Base-by-base conservation (phyloP, 2,888 invertebrate species). In the Synanthedon andrenaeformis region DNA sequence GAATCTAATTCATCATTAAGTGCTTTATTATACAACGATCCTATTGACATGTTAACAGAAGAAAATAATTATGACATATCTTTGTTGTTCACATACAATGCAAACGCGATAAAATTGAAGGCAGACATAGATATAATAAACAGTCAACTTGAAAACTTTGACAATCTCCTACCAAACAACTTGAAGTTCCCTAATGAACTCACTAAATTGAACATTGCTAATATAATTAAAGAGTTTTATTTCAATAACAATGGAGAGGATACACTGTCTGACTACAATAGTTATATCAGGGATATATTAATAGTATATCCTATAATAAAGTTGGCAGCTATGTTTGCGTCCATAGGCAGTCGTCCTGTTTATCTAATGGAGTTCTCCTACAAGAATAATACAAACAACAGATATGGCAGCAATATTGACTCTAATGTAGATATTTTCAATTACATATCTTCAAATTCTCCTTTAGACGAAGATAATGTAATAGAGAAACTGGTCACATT, bases 221-320 rank as follows among this genome's bases (percentile, higher is more conserved):
- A 70, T 51, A 57, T 78, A n/a, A 71, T 81, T 0, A 81, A 76
- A 58, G 69, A 75, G 3, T 78, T 76, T 60, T 87, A 86, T 57
- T 78, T 85, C 11, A 17, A 23, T 23, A 35, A 10, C 11, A 45
- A 48, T 11, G 35, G 17, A 8, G 58, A 60, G 8, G 57, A 61
- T 61, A 65, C 19, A 19, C 62, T 0, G 49, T 64, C 23, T 8
- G 72, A 64, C 14, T 82, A 76, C 48, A 61, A 69, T 2, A 69
- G 76, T 53, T 84, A 80, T 54, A 65, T 79, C 0, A 75, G 79
- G 58, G 85, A 86, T 56, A 61, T 82, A 19, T 67, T 74, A 11
- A 66, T 66, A 45, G 75, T 72, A 54, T 86, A 79, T 51, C 85
- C 86, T 0, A 62, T 77, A 1, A 62, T 79, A 0, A 83, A 79